Base-by-base conservation (phyloP, 2,888 invertebrate genomes). In the Lasioglossum malachurum region DNA sequence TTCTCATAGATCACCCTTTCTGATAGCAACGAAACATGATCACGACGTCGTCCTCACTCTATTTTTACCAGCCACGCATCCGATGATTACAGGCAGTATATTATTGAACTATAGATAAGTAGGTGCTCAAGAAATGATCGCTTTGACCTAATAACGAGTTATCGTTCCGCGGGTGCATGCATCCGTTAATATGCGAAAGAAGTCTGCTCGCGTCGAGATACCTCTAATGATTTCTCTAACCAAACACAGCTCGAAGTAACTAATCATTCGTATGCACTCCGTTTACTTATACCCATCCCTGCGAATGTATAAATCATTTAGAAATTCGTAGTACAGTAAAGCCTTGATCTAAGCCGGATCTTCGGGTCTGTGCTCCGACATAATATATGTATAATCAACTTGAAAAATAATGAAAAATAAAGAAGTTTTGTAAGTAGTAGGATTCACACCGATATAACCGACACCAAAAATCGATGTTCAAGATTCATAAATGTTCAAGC, bases 91-190 rank as follows among this genome's bases (percentile, higher is more conserved):
- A 46, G n/a, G 1, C 31, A 60, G 31, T 64, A 44, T 77, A 69
- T 75, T 73, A 73, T 86, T 75, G 77, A 49, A 46, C 41, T 19
- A 27, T 27, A 67, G 75, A 80, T 86, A 86, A 86, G 60, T 71
- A 74, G 41, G 23, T 14, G n/a, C 71, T 80, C 38, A 31, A 49
- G 60, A 38, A 79, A 46, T 38, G 64, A 77, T 60, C 35, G 73
- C 38, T 77, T 14, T 49, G 84, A 84, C 84, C 74, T 44, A 81
- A 84, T 86, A 84, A 73, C 75, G 72, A 14, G 41, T 78, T 75
- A 81, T 78, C 84, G 71, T 75, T 14, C 67, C n/a, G 14, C 27
- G 41, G 53, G 53, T 69, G 71, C n/a, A 27, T 14, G 19, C 14
- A 46, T 72, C 75, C 57, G 27, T 67, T 44, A 60, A 72, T 46